Base-by-base conservation (phyloP, 2,113 vertebrate species). In the Nothocercus nigrocapillus region DNA sequence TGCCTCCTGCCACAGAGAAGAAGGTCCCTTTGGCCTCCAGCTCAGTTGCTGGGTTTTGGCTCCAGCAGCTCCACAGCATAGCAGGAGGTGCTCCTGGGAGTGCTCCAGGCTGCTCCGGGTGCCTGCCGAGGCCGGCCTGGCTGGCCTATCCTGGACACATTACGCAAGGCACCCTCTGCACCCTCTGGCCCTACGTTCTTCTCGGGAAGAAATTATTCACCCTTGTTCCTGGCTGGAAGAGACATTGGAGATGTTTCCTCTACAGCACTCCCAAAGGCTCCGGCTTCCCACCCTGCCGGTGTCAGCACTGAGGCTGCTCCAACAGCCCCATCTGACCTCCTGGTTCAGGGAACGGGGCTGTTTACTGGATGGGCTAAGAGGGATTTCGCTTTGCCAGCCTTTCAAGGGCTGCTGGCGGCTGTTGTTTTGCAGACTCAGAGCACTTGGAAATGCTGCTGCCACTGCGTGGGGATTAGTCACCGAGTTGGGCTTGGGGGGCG, bases 21-120 rank as follows among this genome's bases (percentile, higher is more conserved):
- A 51, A 87, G 93, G 74, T 66, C 58, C 74, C 64, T 92, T 34
- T 77, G 84, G 77, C 58, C 59, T 36, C 34, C 70, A 53, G 42
- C 69, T 92, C 70, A 19, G 73, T 47, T 2, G 58, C 94, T 82
- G 81, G 75, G 90, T 91, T 89, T 78, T 86, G 94, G 91, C 93
- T 94, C n/a, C 47, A 14, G 1, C 1, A n/a, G 44, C 38, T 81
- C 75, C 73, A 15, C 56, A 78, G 56, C 85, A 45, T 72, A 63
- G 61, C 5, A 0, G 72, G 5, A 56, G 1, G 0, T 61, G 89
- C 75, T 95, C 80, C 90, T 63, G 83, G 85, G 90, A 81, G 90
- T 59, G 59, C 82, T 82, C 1, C 13, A 85, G 90, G 13, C 2
- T 81, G 11, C 27, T 30, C 54, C 54, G 54, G 28, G 54, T 5